Evolutionary conservation across 1,140 invertebrate genomes (phyloP), one percentile per base, ranked within the genome.

Genomic region (Tachypleus tridentatus): DNA sequence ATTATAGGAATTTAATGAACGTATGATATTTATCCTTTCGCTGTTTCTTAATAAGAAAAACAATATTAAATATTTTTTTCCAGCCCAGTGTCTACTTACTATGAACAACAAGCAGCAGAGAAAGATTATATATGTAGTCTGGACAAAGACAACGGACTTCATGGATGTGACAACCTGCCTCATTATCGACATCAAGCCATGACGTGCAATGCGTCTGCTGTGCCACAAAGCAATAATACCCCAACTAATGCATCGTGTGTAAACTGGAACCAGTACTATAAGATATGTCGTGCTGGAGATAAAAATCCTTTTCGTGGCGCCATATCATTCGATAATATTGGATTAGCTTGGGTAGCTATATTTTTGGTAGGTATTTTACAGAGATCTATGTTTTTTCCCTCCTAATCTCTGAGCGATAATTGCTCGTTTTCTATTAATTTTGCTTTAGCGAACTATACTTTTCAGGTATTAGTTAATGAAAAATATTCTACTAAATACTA

Each of bases 191-290:
- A 85, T 65, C 84, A 85, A 51, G 82, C 84, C 3, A 77, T 84
- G 52, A 78, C 81, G 58, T 92, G 86, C 75, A 86, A 84, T 66
- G 81, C 81, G 51, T 68, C 65, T 57, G 73, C 70, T 5, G 60
- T 53, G 49, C 69, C 67, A 9, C 65, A 63, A 62, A 63, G 60
- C 47, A 65, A 67, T 51, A 74, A 74, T 62, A 49, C 67, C 4
- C 72, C 73, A 47, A 49, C 5, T 5, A 58, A 51, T n/a, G 50
- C 48, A 10, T 74, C 73, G 7, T 99, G 97, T 78, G 88, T 99
- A 71, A 96, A 99, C 81, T 99, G 96, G 96, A 97, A 99, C 80
- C 88, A 95, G 79, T 99, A 99, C 80, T 99, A 98, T 76, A 95
- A 90, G 4, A 86, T 89, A 72, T 99, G 97, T 78, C 85, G 85